These are phyloP conservation scores for Thomomys bottae DNA, from an alignment of 2,113 vertebrate genomes.

Conservation along the genomic window DNA sequence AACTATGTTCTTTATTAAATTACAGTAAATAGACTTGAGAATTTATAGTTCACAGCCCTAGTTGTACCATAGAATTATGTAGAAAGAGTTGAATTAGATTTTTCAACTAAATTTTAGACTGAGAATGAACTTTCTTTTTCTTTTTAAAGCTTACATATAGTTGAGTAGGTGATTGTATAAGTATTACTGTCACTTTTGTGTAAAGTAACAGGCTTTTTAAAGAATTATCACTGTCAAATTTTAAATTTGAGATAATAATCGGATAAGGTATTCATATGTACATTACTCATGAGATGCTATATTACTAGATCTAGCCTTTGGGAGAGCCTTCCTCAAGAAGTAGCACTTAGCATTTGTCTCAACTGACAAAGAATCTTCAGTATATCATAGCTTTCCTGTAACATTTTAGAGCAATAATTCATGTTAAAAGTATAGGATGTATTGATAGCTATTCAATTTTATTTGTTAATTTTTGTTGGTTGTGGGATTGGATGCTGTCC, in stretches of 20 bases:
- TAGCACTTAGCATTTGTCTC: neutral
- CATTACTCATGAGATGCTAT: neutral
- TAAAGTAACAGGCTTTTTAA: neutral
- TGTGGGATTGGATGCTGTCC: too few species aligned
- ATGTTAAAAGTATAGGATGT: neutral
- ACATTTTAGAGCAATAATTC: neutral
- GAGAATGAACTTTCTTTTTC: neutral
- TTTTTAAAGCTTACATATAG: neutral
- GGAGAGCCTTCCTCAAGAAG: neutral
- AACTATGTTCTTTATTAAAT: neutral
- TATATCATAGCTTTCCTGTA: neutral
- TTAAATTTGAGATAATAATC: conserved; percentile 3
- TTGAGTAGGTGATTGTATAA: neutral
- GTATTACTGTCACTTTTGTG: neutral
- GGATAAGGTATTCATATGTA: neutral
- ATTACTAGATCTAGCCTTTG: neutral
- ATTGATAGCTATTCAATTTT: neutral
- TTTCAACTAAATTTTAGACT: conserved; percentile 16
- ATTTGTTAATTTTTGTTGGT: too few species aligned
- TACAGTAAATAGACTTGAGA: neutral
- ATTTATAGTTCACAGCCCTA: neutral
- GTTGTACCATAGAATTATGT: neutral
- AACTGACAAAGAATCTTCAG: neutral
- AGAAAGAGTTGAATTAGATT: neutral
- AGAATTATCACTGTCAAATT: neutral